Base-by-base conservation (phyloP, 2,888 invertebrate genomes). In the Trachelus stipa region DNA sequence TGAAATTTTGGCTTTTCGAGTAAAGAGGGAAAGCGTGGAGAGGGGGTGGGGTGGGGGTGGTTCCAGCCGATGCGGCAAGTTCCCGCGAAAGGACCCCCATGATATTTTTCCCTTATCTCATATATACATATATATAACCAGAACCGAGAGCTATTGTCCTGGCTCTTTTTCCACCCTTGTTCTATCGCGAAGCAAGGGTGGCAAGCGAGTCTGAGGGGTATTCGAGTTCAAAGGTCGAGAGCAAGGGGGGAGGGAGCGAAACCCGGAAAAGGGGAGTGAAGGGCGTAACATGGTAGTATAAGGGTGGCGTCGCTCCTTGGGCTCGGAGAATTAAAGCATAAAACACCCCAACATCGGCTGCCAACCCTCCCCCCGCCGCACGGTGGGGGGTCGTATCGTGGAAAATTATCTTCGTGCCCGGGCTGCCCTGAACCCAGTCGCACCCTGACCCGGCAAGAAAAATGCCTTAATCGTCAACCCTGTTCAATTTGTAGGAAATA, bases 381-480 rank as follows among this genome's bases (percentile, higher is more conserved):
- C 3, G 34, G 9, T 9, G 30, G 69, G 69, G 6, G 30, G 30
- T 69, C 30, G 69, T 69, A 69, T 69, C 69, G 69, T 33, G 69
- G 31, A 69, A 69, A 69, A 69, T 69, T 69, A 69, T 69, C 69
- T 69, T 2, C 30, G 11, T 31, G 69, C 69, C 69, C 69, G 69
- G 30, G 69, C 1, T 23, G 12, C 33, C 69, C 69, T 11, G 4
- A 4, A 30, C 30, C 15, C 33, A 23, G 31, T 1, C n/a, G 9
- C 12, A 30, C 69, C 69, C 69, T 30, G 69, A 69, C 69, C 69
- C 69, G 30, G 69, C 69, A 69, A 30, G 69, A 69, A 69, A 69
- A 69, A 69, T 69, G 69, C 69, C 69, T 69, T 30, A 69, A 69
- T 69, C 69, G 69, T 69, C 69, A 69, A 69, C 69, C 69, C 30